Conservation (phyloP, 2,113 vertebrate genomes). For the Ranitomeya imitator region DNA sequence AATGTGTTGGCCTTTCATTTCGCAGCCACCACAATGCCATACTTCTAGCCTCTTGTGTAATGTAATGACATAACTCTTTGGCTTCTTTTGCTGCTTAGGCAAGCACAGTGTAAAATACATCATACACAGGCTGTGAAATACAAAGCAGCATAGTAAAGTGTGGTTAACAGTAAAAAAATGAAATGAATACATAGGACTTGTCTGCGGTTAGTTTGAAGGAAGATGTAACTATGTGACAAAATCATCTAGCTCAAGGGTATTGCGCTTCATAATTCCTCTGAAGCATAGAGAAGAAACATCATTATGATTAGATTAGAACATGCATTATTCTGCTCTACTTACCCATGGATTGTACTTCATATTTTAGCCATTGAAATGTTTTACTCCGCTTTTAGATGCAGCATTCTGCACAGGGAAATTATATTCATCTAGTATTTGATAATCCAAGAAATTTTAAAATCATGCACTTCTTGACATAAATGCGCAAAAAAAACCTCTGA, state of each 20-base stretch:
- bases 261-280: neutral
- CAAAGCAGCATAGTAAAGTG: neutral
- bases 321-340: slow-evolving; percentile 7
- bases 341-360: neutral
- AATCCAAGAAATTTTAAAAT: neutral
- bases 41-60: neutral
- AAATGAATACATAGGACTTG: neutral
- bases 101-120: slow-evolving; percentile 3
- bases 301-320: neutral
- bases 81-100: slow-evolving; percentile 4
- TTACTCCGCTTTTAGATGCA: neutral
- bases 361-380: neutral
- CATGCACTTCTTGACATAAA: neutral
- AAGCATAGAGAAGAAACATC: neutral
- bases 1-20: slow-evolving; percentile 44
- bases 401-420: neutral
- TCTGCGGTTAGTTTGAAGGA: neutral
- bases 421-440: neutral
- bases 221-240: neutral
- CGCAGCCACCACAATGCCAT: neutral
- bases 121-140: neutral
- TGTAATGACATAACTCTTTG: neutral
- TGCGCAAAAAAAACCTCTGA: neutral
- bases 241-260: neutral
- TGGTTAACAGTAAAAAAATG: neutral